These are phyloP conservation scores for Andrena marginata DNA, from an alignment of 2,888 invertebrate genomes.

Conservation along the genomic window DNA sequence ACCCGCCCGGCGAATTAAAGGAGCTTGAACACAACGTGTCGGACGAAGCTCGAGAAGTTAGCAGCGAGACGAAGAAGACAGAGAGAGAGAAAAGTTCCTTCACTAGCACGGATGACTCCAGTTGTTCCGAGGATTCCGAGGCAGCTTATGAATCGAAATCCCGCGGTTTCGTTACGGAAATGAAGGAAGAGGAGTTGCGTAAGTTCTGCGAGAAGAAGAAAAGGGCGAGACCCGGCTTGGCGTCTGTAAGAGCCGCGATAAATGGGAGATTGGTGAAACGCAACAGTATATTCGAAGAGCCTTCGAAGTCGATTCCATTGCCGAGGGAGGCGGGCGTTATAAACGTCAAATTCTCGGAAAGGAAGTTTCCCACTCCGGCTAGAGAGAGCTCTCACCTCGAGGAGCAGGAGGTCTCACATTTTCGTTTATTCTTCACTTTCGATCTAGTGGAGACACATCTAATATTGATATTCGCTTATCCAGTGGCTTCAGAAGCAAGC, in stretches of 20 bases:
- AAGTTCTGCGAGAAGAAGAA: slow-evolving; percentile 46
- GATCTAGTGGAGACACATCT: not conserved
- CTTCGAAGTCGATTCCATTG: slow-evolving; percentile 86
- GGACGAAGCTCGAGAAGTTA: slow-evolving; percentile 14
- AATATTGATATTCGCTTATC: not conserved
- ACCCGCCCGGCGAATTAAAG: slow-evolving; percentile 29
- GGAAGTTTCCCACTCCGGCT: slow-evolving; percentile 93
- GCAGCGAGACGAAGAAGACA: slow-evolving; percentile 20
- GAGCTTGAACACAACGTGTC: not conserved
- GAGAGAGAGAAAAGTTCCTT: not conserved
- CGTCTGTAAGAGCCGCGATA: slow-evolving; percentile 62
- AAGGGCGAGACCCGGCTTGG: slow-evolving; percentile 40
- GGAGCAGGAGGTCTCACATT: slow-evolving; percentile 88
- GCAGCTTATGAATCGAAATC: slow-evolving; percentile 42
- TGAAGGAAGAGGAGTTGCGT: slow-evolving; percentile 45
- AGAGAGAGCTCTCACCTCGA: slow-evolving; percentile 90
- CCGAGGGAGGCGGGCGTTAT: slow-evolving; percentile 88
- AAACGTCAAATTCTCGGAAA: slow-evolving; percentile 90
- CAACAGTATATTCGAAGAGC: slow-evolving; percentile 79
- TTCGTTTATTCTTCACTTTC: not conserved
- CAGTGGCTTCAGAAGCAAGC: slow-evolving; percentile 92
- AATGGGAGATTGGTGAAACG: slow-evolving; percentile 74
- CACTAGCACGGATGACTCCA: not conserved
- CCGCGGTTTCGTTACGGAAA: slow-evolving; percentile 7
- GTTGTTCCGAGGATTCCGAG: slow-evolving; percentile 65